Conservation (phyloP, 2,113 vertebrate species). For the Crotalus viridis region DNA sequence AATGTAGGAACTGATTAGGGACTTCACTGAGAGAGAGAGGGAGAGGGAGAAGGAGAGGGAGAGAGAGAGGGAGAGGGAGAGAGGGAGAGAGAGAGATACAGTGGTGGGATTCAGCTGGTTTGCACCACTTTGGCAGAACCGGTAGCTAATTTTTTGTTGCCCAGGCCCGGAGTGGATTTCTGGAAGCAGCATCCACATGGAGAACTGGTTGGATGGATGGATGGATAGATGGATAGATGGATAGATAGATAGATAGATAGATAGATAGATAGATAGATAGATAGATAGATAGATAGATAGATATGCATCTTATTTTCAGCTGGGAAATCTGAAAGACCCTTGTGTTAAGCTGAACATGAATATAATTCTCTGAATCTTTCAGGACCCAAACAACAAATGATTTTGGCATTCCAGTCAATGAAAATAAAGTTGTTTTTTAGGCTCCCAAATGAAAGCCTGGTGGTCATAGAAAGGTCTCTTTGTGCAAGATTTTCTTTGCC, state of each 20-base stretch:
- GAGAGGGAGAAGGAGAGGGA: background rate
- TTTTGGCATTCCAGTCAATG: background rate
- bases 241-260: no score
- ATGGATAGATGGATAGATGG: background rate
- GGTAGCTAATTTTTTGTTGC: no score
- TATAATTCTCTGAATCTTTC: background rate
- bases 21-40: background rate
- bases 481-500: background rate
- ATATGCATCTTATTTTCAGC: background rate
- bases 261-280: no score
- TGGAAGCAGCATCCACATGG: no score
- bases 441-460: background rate
- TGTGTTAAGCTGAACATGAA: background rate
- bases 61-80: background rate
- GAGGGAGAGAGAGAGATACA: background rate
- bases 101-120: no score
- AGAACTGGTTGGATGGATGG: no score
- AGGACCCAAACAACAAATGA: background rate
- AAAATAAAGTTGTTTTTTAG: background rate
- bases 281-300: no score
- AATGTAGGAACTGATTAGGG: background rate
- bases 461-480: background rate
- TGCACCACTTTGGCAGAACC: no score
- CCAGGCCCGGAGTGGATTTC: no score
- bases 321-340: background rate